A percentile compares a stretch with the other conserved stretches of the same genome.
Conservation (phyloP, 2,888 invertebrate species). For the Cosmopolites sordidus region DNA sequence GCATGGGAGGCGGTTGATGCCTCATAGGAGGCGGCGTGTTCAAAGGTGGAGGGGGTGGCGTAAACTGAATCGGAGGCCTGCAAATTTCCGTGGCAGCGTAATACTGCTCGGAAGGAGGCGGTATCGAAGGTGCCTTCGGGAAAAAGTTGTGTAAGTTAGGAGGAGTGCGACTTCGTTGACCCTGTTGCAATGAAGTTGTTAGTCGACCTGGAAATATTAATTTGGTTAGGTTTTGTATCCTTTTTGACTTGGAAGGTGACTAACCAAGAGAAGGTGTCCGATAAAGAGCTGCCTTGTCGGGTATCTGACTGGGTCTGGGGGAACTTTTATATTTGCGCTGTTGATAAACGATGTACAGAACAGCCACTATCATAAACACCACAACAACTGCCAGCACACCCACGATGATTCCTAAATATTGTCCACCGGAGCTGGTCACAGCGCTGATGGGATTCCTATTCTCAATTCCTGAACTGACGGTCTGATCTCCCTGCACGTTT, state of each 20-base stretch:
- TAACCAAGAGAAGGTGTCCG: conserved; percentile 42
- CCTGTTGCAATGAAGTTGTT: conserved; percentile 48
- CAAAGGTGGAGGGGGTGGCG: conserved; percentile 46
- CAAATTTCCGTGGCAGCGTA: conserved; percentile 68
- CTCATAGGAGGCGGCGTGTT: conserved; percentile 48
- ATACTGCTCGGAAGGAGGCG: conserved; percentile 66
- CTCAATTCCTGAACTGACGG: conserved; percentile 30
- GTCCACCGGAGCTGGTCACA: conserved; percentile 41
- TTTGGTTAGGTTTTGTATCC: background rate
- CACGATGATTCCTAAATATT: conserved; percentile 46
- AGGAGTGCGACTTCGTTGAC: conserved; percentile 50
- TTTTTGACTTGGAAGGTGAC: conserved; percentile 1
- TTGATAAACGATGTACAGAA: conserved; percentile 44
- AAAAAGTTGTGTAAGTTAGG: conserved; percentile 56
- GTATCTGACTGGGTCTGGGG: conserved; percentile 39
- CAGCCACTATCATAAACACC: conserved; percentile 43
- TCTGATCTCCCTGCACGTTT: conserved; percentile 36
- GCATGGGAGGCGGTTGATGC: conserved; percentile 48
- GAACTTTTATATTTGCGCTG: conserved; percentile 44
- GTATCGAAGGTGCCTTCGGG: conserved; percentile 60
- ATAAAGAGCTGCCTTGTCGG: conserved; percentile 47
- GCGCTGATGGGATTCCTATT: conserved; percentile 44
- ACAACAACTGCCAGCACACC: conserved; percentile 44
- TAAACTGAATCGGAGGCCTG: conserved; percentile 32
- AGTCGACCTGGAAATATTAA: conserved; percentile 30